Evolutionary conservation across 1,140 invertebrate species (phyloP), one percentile per base, ranked within the genome.

Genomic region (Drosophila virilis): DNA sequence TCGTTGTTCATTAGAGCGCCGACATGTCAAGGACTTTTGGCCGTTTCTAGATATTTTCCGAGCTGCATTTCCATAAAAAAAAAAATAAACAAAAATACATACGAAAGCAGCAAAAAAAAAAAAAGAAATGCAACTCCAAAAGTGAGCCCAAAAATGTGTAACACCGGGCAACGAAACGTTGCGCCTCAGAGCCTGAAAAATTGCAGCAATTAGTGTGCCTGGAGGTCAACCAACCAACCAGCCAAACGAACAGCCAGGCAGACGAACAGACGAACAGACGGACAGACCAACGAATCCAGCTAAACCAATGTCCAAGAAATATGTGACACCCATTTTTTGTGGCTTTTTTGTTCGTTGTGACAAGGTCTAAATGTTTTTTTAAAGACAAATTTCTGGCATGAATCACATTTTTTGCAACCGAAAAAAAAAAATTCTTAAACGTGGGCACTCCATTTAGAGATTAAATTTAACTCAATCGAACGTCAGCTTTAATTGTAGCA

Each of bases 171-270:
- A 38, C 35, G 35, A 38, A 37, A 57, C 33, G 57, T 28, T 40
- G 57, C 17, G 57, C 57, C 42, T 28, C 54, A 43, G 51, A 74
- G 71, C 71, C 22, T 74, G 71, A 74, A 74, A 74, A 74, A 74
- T 74, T 50, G 65, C 57, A 54, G 57, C 71, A 69, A 74, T 74
- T 74, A 74, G 71, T 74, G 35, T 13, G 71, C 57, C 50, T 68
- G 70, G 70, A 68, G 70, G 70, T 73, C 70, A 72, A 66, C 54
- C 40, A 58, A 51, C 51, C 33, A 65, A 15, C 55, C 64, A 45
- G 32, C 17, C 22, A n/a, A n/a, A n/a, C n/a, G n/a, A n/a, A n/a
- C n/a, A 17, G 22, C 48, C 33, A 48, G 13, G 8, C 6, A 17
- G 13, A 15, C 37, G 28, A 8, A 45, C 17, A 17, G 17, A 0